Conservation (phyloP, 2,113 vertebrate genomes). For the Psephotus haematonotus region DNA sequence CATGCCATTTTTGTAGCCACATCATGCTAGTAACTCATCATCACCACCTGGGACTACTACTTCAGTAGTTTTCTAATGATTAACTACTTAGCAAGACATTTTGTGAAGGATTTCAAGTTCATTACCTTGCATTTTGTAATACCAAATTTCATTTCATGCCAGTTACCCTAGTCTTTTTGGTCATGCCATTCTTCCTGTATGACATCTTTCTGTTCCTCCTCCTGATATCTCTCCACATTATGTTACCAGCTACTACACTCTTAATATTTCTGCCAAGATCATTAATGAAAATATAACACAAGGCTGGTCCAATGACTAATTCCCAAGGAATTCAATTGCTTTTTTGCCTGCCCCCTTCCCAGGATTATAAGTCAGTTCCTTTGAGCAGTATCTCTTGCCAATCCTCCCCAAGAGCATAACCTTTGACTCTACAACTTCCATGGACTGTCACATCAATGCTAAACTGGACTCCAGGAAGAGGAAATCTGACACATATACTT, state of each 20-base stretch:
- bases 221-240: not conserved
- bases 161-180: not conserved
- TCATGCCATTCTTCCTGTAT: not conserved
- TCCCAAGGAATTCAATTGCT: not conserved
- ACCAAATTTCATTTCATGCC: not conserved
- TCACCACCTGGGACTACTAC: not conserved
- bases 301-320: not conserved
- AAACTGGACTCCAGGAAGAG: constrained; percentile 22
- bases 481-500: constrained; percentile 41
- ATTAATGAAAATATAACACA: not conserved
- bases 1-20: not conserved
- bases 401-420: not conserved
- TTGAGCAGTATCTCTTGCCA: not conserved
- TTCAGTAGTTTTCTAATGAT: not conserved
- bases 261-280: not conserved
- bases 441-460: constrained; percentile 20
- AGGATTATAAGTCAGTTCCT: not conserved
- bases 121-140: not conserved
- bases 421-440: constrained; percentile 28
- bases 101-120: not conserved
- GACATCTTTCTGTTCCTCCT: not conserved
- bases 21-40: not conserved
- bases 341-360: not conserved
- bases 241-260: not conserved
- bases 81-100: not conserved